Base-by-base conservation (phyloP, 2,797 vertebrate genomes). In the Brachyalestes nurse region DNA sequence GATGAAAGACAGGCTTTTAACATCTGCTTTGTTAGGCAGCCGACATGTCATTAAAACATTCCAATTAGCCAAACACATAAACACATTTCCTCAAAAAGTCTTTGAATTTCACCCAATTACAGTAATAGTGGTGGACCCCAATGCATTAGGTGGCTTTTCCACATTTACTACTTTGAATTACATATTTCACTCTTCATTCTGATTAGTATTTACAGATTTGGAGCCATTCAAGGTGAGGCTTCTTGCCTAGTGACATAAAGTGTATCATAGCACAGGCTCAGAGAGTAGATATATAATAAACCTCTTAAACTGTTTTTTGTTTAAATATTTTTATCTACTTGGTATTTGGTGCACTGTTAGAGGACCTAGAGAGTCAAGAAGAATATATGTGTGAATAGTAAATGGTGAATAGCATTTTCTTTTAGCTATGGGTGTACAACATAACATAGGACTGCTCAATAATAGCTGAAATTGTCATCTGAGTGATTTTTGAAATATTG, bases 1-100 rank as follows among this genome's bases (percentile, higher is more conserved):
- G 47, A 76, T 73, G 73, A 76, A 58, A 79, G 78, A 70, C 55
- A 14, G 38, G 17, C 23, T 76, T 62, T 72, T 47, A 83, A 75
- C 19, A 13, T 69, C 62, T 65, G 38, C 16, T 57, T 83, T 71
- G n/a, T 72, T 58, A 57, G 25, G 40, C 57, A 58, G 51, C 60
- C 17, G 61, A 49, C 49, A 34, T 64, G 47, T 40, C 72, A 17
- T 62, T 74, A 67, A 40, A 47, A 10, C 38, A 28, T 65, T 81
- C 70, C 55, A 75, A 58, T 83, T 72, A 79, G 47, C 19, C 47
- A 75, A 75, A 70, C 28, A 51, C 67, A 69, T 55, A 79, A 61
- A 69, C 38, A 67, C n/a, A 66, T 62, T 74, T 74, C 45, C 34
- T 72, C 17, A 21, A 45, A 71, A 70, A 62, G 42, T 71, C 45